Base-by-base conservation (phyloP, 1,140 invertebrate genomes). In the Drosophila fuyamai region DNA sequence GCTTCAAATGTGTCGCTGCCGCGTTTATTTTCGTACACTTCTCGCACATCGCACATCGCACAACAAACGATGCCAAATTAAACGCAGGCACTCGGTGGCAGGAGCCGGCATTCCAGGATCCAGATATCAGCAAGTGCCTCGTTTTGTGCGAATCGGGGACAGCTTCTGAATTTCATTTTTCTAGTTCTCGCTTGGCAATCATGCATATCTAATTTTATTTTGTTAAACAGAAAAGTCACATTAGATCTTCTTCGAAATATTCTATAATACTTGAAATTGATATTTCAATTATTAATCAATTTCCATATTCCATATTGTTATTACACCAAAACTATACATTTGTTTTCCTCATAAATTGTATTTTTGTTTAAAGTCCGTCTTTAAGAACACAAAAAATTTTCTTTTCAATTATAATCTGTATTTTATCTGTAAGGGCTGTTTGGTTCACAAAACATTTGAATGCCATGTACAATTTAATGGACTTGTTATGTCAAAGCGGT, bases 11-110 rank as follows among this genome's bases (percentile, higher is more conserved):
- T 84, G 60, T 75, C 23, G 47, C 14, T 51, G 46, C 51, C 47
- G 47, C 46, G 43, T 83, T 79, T 83, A 83, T 83, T 84, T 84
- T 85, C 75, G 74, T 77, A 38, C 57, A 70, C 46, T 60, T 60
- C 62, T 57, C 58, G 62, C 55, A 67, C 43, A 75, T 73, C 38
- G 4, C 46, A 47, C 71, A 70, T 74, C 43, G 4, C 46, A 47
- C 71, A 54, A 71, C 41, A 41, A 74, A 59, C 50, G 65, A 70
- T 51, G 63, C 56, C 56, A 76, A 48, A 77, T 76, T 48, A 76
- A 70, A 63, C 51, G 36, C 43, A 41, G 56, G 10, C 61, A 66
- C 55, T 74, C 50, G 18, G 65, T 56, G 29, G 59, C 13, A 47
- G 38, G 5, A 68, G 48, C 27, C 1, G 16, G 8, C 23, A 47